phyloP scores from a whole-genome alignment of 1,140 invertebrate genomes.

The Brachionus manjavacas region DNA sequence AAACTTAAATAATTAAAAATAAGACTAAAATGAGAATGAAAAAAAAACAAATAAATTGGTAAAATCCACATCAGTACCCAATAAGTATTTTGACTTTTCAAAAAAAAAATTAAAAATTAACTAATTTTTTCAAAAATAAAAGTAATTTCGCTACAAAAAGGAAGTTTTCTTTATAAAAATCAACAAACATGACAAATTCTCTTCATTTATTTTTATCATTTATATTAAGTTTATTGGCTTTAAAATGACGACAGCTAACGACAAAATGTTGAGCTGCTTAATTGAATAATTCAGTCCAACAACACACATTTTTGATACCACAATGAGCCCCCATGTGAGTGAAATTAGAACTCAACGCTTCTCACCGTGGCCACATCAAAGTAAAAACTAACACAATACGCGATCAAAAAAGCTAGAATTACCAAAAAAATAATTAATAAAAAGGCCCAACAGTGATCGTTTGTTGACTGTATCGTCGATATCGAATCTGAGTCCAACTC shows the following conservation, averaged over 20 bases:
- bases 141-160: background rate
- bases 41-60: background rate
- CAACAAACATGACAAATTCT: background rate
- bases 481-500: constrained; percentile 6
- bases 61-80: background rate
- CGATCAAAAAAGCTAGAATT: constrained; percentile 64
- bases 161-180: background rate
- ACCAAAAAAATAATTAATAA: constrained; percentile 64
- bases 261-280: background rate
- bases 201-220: background rate
- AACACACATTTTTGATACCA: background rate
- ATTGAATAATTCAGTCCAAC: background rate
- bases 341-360: background rate
- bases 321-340: background rate
- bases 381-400: constrained; percentile 48
- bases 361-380: background rate
- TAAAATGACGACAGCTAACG: background rate
- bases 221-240: background rate
- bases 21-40: background rate
- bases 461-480: constrained; percentile 59
- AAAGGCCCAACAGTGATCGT: constrained; percentile 65
- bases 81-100: background rate
- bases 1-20: constrained; percentile 3
- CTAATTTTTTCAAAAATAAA: background rate
- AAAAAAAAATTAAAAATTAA: background rate